Evolutionary conservation across 2,888 invertebrate species (phyloP).

Genomic region (Euphydryas editha): DNA sequence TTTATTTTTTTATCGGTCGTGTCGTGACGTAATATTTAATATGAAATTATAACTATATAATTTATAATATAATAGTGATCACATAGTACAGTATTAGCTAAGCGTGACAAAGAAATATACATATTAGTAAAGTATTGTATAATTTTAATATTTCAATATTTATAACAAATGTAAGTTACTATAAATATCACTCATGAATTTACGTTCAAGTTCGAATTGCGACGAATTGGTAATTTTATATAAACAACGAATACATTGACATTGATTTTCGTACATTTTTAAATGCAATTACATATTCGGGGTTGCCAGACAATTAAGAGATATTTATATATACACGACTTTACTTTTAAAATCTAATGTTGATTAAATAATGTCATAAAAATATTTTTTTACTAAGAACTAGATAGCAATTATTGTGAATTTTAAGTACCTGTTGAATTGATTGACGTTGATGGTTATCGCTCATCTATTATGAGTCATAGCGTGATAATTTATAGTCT

Average conservation of each 20-base stretch:
- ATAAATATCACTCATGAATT: constrained; percentile 52
- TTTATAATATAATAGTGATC: neutral
- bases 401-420: too few relatives aligned
- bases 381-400: neutral
- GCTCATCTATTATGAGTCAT: too few relatives aligned
- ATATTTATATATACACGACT: too few relatives aligned
- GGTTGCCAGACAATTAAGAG: constrained; percentile 8
- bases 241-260: constrained; percentile 5
- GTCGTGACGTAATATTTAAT: neutral
- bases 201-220: constrained; percentile 13
- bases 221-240: constrained; percentile 6
- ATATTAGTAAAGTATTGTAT: constrained; percentile 10
- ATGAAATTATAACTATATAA: constrained; percentile 6
- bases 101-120: constrained; percentile 16
- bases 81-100: neutral
- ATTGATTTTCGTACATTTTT: neutral
- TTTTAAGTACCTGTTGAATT: too few relatives aligned
- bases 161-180: constrained; percentile 47
- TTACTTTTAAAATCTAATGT: neutral
- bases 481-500: too few relatives aligned
- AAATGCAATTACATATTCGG: neutral
- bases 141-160: neutral
- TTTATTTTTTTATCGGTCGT: neutral
- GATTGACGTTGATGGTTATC: too few relatives aligned
- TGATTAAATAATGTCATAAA: neutral